These are phyloP conservation scores for Lycaena phlaeas DNA, from an alignment of 2,888 invertebrate genomes.

Conservation along the genomic window DNA sequence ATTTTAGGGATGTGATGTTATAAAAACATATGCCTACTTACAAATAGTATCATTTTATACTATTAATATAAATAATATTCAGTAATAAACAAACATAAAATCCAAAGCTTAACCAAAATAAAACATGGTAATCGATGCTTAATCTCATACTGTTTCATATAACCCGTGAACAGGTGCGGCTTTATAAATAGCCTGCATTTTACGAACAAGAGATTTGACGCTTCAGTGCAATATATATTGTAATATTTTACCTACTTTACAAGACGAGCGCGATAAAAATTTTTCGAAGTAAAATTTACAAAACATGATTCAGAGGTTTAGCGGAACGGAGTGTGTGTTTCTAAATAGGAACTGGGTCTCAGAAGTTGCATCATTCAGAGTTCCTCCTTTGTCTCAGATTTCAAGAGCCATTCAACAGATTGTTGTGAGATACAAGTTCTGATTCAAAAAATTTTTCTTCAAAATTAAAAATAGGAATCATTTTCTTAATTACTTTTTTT, in stretches of 20 bases:
- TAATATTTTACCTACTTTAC: background rate
- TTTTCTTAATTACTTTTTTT: constrained; percentile 9
- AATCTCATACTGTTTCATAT: no score
- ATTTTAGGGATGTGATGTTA: no score
- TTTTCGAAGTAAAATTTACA: constrained; percentile 15
- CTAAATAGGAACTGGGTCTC: constrained; percentile 22
- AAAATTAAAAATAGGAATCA: constrained; percentile 16
- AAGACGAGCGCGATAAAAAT: constrained; percentile 5
- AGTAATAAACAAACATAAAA: no score
- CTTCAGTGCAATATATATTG: constrained; percentile 12
- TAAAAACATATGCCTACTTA: no score
- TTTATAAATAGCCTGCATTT: constrained; percentile 30
- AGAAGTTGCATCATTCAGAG: constrained; percentile 21
- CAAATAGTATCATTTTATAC: no score
- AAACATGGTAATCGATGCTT: no score
- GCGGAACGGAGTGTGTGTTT: constrained; percentile 19
- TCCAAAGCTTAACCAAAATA: no score
- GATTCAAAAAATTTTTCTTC: constrained; percentile 17
- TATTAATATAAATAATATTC: no score
- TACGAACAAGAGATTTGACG: constrained; percentile 36
- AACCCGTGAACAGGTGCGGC: constrained; percentile 46
- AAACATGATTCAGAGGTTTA: constrained; percentile 18
- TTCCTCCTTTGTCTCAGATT: constrained; percentile 21
- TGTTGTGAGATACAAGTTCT: constrained; percentile 19
- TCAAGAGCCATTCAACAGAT: constrained; percentile 22